phyloP scores from a whole-genome alignment of 2,113 vertebrate genomes.

The Oreochromis tanganicae region DNA sequence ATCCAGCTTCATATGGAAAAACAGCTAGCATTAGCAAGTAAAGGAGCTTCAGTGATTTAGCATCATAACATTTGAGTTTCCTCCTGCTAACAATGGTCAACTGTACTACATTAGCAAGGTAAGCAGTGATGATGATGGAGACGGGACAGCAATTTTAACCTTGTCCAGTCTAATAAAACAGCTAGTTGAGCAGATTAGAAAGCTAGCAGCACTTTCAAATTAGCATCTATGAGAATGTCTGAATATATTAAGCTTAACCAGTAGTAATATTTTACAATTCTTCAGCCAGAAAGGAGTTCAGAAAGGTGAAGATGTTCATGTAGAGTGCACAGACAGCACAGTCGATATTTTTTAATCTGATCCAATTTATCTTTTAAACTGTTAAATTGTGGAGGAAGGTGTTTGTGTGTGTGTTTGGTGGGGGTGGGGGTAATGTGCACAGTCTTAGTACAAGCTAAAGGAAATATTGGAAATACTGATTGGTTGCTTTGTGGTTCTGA shows the following conservation, averaged over 20 bases:
- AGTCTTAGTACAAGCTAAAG: not conserved
- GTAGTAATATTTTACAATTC: not conserved
- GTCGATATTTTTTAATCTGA: not conserved
- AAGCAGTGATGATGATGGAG: not conserved
- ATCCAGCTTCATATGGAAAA: not conserved
- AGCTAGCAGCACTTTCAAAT: not conserved
- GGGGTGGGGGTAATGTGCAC: not conserved
- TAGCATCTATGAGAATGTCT: not conserved
- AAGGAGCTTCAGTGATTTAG: not conserved
- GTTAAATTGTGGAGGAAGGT: not conserved
- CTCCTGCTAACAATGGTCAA: not conserved
- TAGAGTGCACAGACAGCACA: not conserved
- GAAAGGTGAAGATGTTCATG: not conserved
- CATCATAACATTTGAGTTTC: not conserved
- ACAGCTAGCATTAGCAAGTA: not conserved
- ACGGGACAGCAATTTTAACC: not conserved
- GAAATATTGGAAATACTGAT: not conserved
- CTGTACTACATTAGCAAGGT: not conserved
- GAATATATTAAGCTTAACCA: not conserved
- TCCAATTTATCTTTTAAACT: not conserved
- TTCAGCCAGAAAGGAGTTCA: not conserved
- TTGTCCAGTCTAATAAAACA: not conserved
- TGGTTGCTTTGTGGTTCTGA: not conserved
- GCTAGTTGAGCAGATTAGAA: not conserved
- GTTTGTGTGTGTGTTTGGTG: not conserved